These are phyloP conservation scores for Numenius arquata DNA, from an alignment of 2,113 vertebrate genomes.

Conservation along the genomic window DNA sequence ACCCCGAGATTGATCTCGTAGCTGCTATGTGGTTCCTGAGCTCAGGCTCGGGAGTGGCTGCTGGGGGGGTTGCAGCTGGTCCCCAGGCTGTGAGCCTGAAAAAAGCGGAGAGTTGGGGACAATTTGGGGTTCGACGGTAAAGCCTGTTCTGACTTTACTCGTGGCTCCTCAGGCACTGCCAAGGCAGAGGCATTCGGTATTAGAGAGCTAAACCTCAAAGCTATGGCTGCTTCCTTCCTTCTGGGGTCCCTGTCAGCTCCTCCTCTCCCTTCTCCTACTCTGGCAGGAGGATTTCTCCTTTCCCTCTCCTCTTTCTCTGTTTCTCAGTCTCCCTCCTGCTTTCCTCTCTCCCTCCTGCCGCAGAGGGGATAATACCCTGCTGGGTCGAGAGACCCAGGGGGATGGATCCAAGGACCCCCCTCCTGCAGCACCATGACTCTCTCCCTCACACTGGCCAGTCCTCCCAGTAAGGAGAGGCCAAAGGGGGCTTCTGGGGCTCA, in stretches of 20 bases:
- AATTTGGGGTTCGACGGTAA: neutral
- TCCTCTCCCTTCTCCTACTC: neutral
- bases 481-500: neutral
- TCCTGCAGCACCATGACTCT: neutral
- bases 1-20: neutral
- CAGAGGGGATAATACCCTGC: neutral
- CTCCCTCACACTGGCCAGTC: neutral
- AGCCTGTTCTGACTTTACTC: neutral
- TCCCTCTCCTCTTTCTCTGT: neutral
- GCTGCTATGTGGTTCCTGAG: rapidly evolving
- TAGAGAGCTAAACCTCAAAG: neutral
- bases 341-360: neutral
- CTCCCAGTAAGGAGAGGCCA: neutral
- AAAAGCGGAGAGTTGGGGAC: neutral
- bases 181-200: neutral
- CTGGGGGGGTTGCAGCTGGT: neutral
- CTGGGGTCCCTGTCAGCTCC: neutral
- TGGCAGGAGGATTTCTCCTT: neutral
- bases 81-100: neutral
- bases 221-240: neutral
- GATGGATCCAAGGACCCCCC: neutral
- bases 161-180: neutral
- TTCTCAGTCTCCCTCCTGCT: neutral
- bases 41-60: neutral
- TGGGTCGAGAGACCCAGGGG: neutral